Evolutionary conservation across 2,113 vertebrate species (phyloP).

Genomic region (Pelecanoides urinatrix): DNA sequence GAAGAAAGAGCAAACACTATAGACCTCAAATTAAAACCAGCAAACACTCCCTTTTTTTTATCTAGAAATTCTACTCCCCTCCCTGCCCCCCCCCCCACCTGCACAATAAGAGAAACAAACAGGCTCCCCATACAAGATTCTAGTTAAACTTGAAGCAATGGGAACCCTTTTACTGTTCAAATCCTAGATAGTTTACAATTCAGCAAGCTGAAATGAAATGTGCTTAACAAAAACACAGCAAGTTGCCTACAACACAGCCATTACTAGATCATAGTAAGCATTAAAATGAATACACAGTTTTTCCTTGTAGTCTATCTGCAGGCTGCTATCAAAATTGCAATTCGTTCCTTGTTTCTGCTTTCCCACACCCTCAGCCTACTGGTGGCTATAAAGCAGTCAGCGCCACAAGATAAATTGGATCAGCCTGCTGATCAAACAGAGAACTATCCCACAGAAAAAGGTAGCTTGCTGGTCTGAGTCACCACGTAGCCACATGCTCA

Average conservation of each 20-base stretch:
- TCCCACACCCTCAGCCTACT: not conserved
- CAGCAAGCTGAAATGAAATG: not conserved
- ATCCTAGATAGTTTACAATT: not conserved
- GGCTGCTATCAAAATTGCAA: not conserved
- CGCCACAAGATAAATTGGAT: not conserved
- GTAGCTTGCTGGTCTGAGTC: not conserved
- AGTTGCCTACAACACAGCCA: not conserved
- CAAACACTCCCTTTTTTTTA: not conserved
- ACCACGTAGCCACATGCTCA: not conserved
- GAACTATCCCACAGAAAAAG: slow-evolving; percentile 1
- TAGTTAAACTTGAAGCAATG: not conserved
- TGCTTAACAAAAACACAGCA: not conserved
- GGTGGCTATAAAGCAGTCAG: not conserved
- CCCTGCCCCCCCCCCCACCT: not conserved
- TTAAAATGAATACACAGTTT: not conserved
- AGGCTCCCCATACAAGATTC: not conserved
- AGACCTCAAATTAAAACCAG: not conserved
- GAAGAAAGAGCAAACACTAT: not conserved
- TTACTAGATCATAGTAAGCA: not conserved
- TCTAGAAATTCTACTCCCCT: not conserved
- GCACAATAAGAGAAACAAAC: not conserved
- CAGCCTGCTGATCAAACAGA: slow-evolving; percentile 13
- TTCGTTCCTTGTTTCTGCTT: not conserved
- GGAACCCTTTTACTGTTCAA: not conserved
- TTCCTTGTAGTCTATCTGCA: not conserved